phyloP scores from a whole-genome alignment of 1,140 invertebrate genomes.

The Teleopsis dalmanni region DNA sequence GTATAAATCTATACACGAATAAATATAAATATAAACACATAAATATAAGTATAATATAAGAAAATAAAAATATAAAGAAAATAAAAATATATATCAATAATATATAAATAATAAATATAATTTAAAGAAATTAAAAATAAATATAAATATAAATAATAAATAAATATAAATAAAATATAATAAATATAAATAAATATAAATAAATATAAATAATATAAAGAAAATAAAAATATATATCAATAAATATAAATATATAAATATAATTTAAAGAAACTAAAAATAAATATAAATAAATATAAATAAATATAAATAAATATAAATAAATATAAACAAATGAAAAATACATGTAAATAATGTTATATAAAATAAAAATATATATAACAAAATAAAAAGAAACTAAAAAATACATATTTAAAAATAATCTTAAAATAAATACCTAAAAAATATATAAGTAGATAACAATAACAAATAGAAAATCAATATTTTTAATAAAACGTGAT shows the following conservation, averaged over 20 bases:
- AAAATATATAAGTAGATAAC: background rate
- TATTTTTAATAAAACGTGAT: too few relatives aligned
- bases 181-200: background rate
- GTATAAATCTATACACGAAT: background rate
- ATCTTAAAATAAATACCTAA: background rate
- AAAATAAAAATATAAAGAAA: background rate
- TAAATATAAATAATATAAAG: background rate
- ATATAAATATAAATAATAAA: background rate
- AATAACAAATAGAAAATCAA: too few relatives aligned
- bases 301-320: background rate
- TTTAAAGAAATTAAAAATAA: too few relatives aligned
- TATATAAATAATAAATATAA: background rate
- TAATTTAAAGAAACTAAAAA: background rate
- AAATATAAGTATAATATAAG: background rate
- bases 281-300: background rate
- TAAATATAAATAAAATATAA: background rate
- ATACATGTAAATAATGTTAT: too few relatives aligned
- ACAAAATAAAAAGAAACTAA: background rate
- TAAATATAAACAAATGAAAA: background rate
- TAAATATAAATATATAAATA: background rate
- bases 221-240: background rate
- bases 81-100: background rate
- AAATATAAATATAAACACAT: background rate
- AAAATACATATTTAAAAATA: background rate
- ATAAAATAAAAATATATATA: background rate